Evolutionary conservation across 2,888 invertebrate species (phyloP).

Genomic region (Ellobium chinense): DNA sequence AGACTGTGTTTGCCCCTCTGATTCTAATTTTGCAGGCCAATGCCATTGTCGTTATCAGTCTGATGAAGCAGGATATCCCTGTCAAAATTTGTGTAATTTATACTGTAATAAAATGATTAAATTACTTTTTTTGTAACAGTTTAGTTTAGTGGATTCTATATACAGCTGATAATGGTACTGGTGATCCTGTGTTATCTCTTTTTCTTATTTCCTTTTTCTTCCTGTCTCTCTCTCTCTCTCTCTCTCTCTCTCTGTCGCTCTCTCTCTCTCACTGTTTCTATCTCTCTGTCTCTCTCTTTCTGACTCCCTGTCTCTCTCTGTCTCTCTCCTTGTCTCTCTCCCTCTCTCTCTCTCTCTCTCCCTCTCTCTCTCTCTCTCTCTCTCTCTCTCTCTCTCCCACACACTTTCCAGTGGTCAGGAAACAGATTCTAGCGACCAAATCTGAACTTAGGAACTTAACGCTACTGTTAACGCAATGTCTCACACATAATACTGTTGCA

Average conservation of each 20-base stretch:
- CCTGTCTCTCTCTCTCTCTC: conserved; percentile 8
- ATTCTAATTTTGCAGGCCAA: too few relatives aligned
- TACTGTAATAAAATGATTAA: too few relatives aligned
- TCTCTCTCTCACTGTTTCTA: conserved; percentile 9
- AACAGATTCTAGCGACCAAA: conserved; percentile 3
- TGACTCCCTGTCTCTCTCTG: not conserved
- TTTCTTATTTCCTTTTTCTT: not conserved
- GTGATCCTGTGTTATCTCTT: not conserved
- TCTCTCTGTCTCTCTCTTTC: not conserved
- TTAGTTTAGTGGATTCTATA: too few relatives aligned
- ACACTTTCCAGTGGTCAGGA: not conserved
- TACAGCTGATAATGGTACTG: too few relatives aligned
- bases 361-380: conserved; percentile 11
- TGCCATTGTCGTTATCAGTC: too few relatives aligned
- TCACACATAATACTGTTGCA: too few relatives aligned
- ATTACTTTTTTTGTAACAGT: too few relatives aligned
- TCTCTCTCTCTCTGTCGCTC: not conserved
- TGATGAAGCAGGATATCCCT: too few relatives aligned
- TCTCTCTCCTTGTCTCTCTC: not conserved
- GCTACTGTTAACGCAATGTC: too few relatives aligned
- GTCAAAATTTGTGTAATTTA: too few relatives aligned
- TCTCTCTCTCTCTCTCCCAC: conserved; percentile 10
- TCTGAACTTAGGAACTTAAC: too few relatives aligned
- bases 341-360: not conserved
- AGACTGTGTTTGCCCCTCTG: too few relatives aligned